Conservation (phyloP, 2,797 vertebrate species). For the Kryptopterus vitreolus region DNA sequence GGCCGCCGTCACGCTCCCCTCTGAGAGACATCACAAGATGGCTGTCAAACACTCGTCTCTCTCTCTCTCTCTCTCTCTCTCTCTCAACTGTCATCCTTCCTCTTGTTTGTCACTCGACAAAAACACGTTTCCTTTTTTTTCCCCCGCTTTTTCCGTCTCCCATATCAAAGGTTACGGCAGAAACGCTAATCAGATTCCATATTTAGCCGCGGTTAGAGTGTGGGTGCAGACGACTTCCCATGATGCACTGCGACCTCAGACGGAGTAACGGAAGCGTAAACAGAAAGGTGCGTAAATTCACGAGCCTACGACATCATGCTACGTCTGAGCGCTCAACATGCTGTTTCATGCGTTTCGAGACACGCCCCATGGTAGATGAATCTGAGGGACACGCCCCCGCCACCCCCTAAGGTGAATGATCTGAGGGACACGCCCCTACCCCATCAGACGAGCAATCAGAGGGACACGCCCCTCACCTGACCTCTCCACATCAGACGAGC, state of each 20-base stretch:
- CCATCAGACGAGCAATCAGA: background rate
- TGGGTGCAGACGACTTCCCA: constrained; percentile 22
- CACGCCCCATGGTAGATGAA: too few relatives aligned
- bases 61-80: constrained; percentile 31
- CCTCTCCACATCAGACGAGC: too few relatives aligned
- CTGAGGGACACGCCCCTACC: too few relatives aligned
- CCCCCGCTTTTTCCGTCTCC: background rate
- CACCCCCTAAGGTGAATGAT: too few relatives aligned
- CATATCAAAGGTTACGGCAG: background rate
- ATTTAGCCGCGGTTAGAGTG: constrained; percentile 13
- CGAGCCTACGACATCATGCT: too few relatives aligned
- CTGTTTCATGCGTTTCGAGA: background rate
- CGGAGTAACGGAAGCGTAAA: background rate
- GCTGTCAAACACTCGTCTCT: constrained; percentile 43
- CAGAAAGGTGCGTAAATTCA: background rate
- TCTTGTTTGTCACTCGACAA: background rate
- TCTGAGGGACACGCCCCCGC: too few relatives aligned
- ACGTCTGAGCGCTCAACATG: background rate
- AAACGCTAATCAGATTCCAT: constrained; percentile 16
- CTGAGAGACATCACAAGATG: constrained; percentile 55
- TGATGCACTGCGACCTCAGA: background rate
- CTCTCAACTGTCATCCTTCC: constrained; percentile 14
- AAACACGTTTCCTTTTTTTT: background rate
- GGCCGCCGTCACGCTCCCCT: constrained; percentile 62
- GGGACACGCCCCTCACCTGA: too few relatives aligned